These are phyloP conservation scores for Hybognathus amarus DNA, from an alignment of 2,797 vertebrate genomes.

Conservation along the genomic window DNA sequence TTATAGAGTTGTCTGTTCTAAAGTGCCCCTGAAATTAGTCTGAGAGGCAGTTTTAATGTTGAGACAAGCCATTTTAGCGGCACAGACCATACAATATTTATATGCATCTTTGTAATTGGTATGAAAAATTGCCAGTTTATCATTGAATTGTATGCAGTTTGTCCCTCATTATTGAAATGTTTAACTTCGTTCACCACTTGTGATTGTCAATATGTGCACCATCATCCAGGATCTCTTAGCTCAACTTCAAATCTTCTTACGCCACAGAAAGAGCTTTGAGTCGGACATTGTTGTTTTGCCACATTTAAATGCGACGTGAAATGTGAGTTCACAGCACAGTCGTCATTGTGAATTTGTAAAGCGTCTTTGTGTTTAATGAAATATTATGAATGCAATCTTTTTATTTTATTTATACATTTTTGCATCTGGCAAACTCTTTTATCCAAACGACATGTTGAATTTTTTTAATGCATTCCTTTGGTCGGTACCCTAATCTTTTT, in stretches of 20 bases:
- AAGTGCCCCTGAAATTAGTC: constrained; percentile 39
- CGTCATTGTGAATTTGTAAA: not conserved
- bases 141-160: not conserved
- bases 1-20: constrained; percentile 41
- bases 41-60: constrained; percentile 5
- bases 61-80: not conserved
- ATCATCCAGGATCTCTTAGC: constrained; percentile 31
- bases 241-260: constrained; percentile 28
- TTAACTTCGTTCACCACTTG: not conserved
- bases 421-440: not conserved
- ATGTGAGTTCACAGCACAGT: not conserved
- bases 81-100: not conserved
- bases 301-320: not conserved
- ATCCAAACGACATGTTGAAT: not conserved
- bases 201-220: constrained; percentile 11
- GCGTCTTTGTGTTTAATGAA: not conserved
- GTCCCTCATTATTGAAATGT: constrained; percentile 6
- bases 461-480: not conserved
- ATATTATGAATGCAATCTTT: no score
- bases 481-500: not conserved
- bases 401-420: not conserved
- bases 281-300: not conserved
- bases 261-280: constrained; percentile 2
- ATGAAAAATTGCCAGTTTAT: constrained; percentile 15
- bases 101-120: not conserved